Evolutionary conservation across 2,888 invertebrate species (phyloP).

Genomic region (Thymelicus sylvestris): DNA sequence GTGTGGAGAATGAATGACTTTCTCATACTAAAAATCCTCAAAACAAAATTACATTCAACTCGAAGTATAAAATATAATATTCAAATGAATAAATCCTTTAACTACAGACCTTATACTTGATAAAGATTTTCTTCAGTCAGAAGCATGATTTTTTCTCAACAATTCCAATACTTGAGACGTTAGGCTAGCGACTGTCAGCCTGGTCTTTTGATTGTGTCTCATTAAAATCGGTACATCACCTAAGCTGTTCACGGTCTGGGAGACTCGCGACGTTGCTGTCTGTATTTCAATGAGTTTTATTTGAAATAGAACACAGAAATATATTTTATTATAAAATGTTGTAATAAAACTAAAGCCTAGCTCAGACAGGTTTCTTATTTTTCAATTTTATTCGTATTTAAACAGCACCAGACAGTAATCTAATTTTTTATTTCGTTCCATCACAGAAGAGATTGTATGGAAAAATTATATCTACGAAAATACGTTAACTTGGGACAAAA

Average conservation of each 20-base stretch:
- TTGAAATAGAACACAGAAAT: background rate
- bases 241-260: constrained; percentile 21
- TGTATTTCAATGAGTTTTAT: background rate
- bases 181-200: constrained; percentile 4
- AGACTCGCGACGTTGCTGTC: too few species aligned
- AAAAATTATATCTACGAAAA: too few species aligned
- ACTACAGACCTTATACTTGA: background rate
- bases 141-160: background rate
- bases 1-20: too few species aligned
- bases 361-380: too few species aligned
- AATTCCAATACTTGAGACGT: constrained; percentile 8
- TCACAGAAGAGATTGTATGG: too few species aligned
- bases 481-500: too few species aligned
- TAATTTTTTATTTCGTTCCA: too few species aligned
- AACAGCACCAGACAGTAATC: too few species aligned
- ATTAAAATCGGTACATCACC: constrained; percentile 18
- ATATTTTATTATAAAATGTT: background rate
- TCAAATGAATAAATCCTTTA: background rate
- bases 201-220: constrained; percentile 2
- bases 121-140: background rate
- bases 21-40: too few species aligned
- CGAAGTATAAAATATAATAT: background rate
- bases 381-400: too few species aligned
- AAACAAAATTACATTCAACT: too few species aligned
- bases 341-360: background rate